phyloP scores from a whole-genome alignment of 1,140 invertebrate species.

The Drosophila erecta region DNA sequence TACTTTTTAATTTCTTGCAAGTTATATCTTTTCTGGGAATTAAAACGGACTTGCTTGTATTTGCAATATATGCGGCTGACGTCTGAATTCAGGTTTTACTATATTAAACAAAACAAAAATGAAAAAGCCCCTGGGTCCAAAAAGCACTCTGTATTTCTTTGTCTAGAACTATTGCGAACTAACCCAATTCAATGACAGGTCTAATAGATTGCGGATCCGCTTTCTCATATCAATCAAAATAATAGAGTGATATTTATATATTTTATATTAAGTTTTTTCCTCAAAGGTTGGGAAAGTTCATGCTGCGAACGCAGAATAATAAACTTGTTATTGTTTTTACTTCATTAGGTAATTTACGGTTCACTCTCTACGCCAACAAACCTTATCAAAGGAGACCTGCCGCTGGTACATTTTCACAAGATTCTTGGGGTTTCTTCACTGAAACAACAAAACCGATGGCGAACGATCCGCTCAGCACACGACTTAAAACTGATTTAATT shows the following conservation, averaged over 20 bases:
- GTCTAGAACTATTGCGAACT: conserved; percentile 6
- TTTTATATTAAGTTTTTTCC: background rate
- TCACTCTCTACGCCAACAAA: conserved; percentile 51
- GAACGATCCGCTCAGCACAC: conserved; percentile 53
- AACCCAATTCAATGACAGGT: conserved; percentile 28
- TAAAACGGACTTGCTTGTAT: too few species aligned
- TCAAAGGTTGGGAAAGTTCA: conserved; percentile 33
- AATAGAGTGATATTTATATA: background rate
- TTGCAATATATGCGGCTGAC: background rate
- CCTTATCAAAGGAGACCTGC: conserved; percentile 82
- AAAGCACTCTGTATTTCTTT: conserved; percentile 21
- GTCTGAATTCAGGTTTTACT: background rate
- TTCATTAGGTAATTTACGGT: conserved; percentile 20
- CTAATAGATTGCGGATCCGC: conserved; percentile 20
- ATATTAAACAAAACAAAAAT: background rate
- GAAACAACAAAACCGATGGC: conserved; percentile 2
- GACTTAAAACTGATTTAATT: conserved; percentile 67
- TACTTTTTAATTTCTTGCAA: too few species aligned
- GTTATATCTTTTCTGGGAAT: too few species aligned
- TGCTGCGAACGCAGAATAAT: conserved; percentile 14
- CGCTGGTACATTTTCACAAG: conserved; percentile 71
- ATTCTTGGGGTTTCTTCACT: conserved; percentile 15
- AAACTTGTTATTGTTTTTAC: conserved; percentile 40
- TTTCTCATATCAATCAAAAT: conserved; percentile 23
- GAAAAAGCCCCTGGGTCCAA: background rate